Evolutionary conservation across 2,797 vertebrate genomes (phyloP).

Genomic region (Leptodactylus fallax): DNA sequence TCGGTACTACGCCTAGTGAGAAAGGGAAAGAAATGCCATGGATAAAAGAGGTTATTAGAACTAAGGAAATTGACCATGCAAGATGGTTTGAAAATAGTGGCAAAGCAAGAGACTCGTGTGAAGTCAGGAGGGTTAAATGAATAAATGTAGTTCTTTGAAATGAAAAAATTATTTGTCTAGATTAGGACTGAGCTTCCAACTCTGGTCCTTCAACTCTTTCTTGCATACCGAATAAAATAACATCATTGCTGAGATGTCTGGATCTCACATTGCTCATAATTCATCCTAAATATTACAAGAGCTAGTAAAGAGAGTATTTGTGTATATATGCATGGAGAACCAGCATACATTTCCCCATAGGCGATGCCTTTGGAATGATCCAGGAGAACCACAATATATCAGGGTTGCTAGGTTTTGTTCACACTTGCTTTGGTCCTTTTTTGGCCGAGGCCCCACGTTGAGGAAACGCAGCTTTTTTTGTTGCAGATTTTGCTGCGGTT

Average conservation of each 20-base stretch:
- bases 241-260: not conserved
- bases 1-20: not conserved
- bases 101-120: not conserved
- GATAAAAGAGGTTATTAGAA: conserved; percentile 13
- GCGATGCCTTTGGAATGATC: too few relatives aligned
- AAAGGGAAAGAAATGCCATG: not conserved
- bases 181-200: not conserved
- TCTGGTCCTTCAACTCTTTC: not conserved
- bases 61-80: conserved; percentile 22
- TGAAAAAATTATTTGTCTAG: not conserved
- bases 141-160: not conserved
- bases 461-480: too few relatives aligned
- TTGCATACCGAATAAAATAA: not conserved
- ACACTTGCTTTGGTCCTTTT: too few relatives aligned
- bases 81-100: not conserved
- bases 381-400: too few relatives aligned
- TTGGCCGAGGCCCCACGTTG: too few relatives aligned
- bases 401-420: too few relatives aligned
- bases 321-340: too few relatives aligned
- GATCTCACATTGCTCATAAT: not conserved
- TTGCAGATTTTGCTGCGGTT: too few relatives aligned
- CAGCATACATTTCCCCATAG: too few relatives aligned
- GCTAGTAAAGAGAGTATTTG: not conserved
- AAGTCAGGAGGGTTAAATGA: not conserved
- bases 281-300: not conserved